phyloP scores from a whole-genome alignment of 2,888 invertebrate genomes.

The Dromius quadrimaculatus region DNA sequence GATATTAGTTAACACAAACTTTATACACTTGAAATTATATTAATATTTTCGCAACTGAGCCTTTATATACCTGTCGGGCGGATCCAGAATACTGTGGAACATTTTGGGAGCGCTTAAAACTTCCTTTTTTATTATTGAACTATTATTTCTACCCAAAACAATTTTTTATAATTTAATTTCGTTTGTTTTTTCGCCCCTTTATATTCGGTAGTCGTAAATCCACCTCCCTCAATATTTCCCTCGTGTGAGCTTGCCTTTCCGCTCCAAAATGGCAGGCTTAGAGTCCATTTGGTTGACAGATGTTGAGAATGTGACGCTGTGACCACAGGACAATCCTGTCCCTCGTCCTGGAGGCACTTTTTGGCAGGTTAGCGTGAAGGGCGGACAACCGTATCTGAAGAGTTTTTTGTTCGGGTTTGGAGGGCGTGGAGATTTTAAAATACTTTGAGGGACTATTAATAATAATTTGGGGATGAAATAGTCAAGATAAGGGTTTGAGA shows the following conservation, averaged over 20 bases:
- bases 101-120: too few species aligned
- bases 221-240: neutral
- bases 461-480: neutral
- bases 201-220: too few species aligned
- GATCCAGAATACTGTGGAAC: too few species aligned
- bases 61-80: too few species aligned
- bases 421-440: conserved; percentile 1
- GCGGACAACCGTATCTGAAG: neutral
- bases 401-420: neutral
- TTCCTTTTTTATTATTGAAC: too few species aligned
- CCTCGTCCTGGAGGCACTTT: neutral
- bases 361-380: neutral
- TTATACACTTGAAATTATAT: too few species aligned
- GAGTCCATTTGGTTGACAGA: conserved; percentile 3
- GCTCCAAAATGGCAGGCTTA: neutral
- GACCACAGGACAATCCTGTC: neutral
- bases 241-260: neutral
- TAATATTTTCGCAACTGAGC: too few species aligned
- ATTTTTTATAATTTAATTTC: too few species aligned
- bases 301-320: conserved; percentile 5
- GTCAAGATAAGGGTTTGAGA: too few species aligned
- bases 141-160: too few species aligned
- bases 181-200: too few species aligned
- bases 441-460: neutral
- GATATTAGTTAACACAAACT: too few species aligned